A percentile compares a stretch with the other conserved stretches of the same genome.
These are phyloP conservation scores for Hypomesus transpacificus DNA, from an alignment of 2,113 vertebrate genomes.

Conservation along the genomic window DNA sequence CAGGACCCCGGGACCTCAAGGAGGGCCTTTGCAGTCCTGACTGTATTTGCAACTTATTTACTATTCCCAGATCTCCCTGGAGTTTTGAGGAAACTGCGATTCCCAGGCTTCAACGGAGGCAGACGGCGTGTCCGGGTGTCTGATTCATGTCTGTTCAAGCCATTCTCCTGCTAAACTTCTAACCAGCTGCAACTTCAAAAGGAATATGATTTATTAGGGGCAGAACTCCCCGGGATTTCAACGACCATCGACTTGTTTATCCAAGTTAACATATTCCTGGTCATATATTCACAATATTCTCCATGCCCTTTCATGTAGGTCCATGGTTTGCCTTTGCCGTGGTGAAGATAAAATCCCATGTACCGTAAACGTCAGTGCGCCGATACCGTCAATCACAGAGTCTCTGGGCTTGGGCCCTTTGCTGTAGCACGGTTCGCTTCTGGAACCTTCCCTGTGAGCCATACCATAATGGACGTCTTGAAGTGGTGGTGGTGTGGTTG, in stretches of 20 bases:
- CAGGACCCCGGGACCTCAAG: constrained; percentile 40
- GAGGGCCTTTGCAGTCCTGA: constrained; percentile 52
- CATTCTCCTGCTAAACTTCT: constrained; percentile 63
- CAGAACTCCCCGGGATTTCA: constrained; percentile 64
- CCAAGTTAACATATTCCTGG: constrained; percentile 67
- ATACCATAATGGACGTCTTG: constrained; percentile 64
- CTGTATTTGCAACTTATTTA: constrained; percentile 65
- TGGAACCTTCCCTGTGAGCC: constrained; percentile 49
- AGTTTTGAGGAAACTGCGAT: constrained; percentile 48
- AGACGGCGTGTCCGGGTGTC: constrained; percentile 50
- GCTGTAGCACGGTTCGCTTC: constrained; percentile 50
- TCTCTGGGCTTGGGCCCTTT: constrained; percentile 45
- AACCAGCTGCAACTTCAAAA: constrained; percentile 75
- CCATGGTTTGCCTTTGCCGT: constrained; percentile 14
- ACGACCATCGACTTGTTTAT: constrained; percentile 72
- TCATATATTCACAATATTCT: constrained; percentile 55
- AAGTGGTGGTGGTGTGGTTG: constrained; percentile 53
- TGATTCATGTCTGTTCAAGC: constrained; percentile 61
- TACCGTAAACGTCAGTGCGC: too few species aligned
- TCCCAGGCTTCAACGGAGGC: constrained; percentile 57
- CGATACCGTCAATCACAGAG: constrained; percentile 58
- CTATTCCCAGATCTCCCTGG: constrained; percentile 43
- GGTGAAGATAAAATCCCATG: background rate
- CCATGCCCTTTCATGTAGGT: constrained; percentile 67
- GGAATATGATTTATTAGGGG: constrained; percentile 66